Percentiles rank a stretch among this genome's conserved stretches.
phyloP scores from a whole-genome alignment of 2,113 vertebrate species.

The Dolichallabes microphthalmus region DNA sequence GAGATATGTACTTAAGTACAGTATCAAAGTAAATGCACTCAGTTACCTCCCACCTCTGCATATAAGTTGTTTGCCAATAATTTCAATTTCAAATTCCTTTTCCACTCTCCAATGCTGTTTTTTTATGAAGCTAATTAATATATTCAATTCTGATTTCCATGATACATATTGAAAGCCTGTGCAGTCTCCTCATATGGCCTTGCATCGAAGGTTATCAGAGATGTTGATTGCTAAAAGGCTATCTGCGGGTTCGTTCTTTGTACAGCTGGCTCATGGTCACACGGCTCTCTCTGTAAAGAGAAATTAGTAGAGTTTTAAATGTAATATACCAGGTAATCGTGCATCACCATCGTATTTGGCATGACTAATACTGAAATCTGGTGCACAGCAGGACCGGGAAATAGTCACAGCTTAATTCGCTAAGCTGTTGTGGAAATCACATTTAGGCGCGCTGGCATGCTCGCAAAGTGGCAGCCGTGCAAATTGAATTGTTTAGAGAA shows the following conservation, averaged over 20 bases:
- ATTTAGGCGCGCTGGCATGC: background rate
- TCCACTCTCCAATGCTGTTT: background rate
- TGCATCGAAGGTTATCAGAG: background rate
- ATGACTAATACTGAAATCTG: background rate
- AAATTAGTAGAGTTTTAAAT: background rate
- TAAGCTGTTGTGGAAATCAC: background rate
- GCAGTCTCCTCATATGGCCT: background rate
- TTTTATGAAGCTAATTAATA: background rate
- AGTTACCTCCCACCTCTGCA: too few species aligned
- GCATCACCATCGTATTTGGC: background rate
- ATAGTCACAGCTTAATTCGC: background rate
- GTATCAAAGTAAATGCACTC: too few species aligned
- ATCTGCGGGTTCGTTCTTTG: background rate
- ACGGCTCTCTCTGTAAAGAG: background rate
- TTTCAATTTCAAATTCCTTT: background rate
- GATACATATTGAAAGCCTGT: background rate
- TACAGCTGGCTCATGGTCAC: background rate
- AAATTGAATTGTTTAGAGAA: background rate
- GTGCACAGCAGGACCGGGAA: conserved; percentile 20
- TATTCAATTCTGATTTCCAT: too few species aligned
- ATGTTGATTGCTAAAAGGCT: background rate
- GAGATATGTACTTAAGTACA: too few species aligned
- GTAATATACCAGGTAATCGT: background rate
- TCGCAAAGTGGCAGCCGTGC: background rate
- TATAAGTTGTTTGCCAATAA: background rate